These are phyloP conservation scores for Hemitrygon akajei DNA, from an alignment of 2,797 vertebrate genomes.

Conservation along the genomic window DNA sequence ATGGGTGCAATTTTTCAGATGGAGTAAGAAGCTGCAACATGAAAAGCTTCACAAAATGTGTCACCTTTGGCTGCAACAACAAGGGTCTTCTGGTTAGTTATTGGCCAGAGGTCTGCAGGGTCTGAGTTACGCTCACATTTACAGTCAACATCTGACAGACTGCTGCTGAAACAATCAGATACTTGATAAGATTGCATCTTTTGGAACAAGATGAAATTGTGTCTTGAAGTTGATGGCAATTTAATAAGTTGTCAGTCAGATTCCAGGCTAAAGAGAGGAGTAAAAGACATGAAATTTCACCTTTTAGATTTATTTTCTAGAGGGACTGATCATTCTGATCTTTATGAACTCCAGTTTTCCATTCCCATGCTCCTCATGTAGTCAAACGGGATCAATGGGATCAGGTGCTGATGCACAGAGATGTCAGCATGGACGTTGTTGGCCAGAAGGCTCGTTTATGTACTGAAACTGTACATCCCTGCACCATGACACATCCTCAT, in stretches of 20 bases:
- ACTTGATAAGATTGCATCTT: neutral
- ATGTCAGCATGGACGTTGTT: too few species aligned
- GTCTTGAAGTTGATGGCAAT: neutral
- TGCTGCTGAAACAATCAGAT: conserved; percentile 4
- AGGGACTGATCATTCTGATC: neutral
- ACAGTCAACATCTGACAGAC: neutral
- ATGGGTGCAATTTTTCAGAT: neutral
- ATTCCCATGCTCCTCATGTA: neutral
- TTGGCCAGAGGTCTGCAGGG: neutral
- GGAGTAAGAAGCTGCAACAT: neutral
- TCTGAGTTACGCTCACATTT: neutral
- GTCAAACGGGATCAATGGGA: too few species aligned
- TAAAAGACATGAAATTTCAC: neutral
- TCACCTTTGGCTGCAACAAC: too few species aligned
- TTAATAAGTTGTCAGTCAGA: conserved; percentile 4
- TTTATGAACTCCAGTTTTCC: neutral
- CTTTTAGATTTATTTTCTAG: neutral
- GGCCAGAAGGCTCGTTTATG: too few species aligned
- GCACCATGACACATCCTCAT: too few species aligned
- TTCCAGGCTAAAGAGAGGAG: neutral
- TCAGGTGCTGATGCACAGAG: too few species aligned
- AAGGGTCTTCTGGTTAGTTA: neutral
- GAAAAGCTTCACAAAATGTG: neutral
- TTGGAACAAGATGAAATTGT: conserved; percentile 31
- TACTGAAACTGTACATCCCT: too few species aligned